Evolutionary conservation across 2,113 vertebrate species (phyloP).

Genomic region (Pachypanchax playfairii): DNA sequence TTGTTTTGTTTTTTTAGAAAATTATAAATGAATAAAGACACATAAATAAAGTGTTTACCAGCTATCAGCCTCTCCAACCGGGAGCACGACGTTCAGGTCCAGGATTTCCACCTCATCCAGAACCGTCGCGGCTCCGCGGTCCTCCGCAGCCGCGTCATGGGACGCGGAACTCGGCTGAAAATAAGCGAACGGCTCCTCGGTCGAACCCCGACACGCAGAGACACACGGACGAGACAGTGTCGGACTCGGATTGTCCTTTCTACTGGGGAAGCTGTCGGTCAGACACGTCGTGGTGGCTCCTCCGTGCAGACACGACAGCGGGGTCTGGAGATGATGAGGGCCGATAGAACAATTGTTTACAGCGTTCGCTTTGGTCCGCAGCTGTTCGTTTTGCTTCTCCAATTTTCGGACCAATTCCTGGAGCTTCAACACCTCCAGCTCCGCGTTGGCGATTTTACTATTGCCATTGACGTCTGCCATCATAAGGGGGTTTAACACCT

Average conservation of each 20-base stretch:
- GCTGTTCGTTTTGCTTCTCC: constrained; percentile 93
- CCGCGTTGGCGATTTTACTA: constrained; percentile 82
- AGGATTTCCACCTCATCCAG: constrained; percentile 91
- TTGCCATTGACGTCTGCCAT: constrained; percentile 84
- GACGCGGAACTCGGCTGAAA: constrained; percentile 81
- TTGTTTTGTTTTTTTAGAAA: no score
- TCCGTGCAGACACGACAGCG: constrained; percentile 62
- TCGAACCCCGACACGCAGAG: constrained; percentile 46
- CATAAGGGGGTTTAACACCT: constrained; percentile 75
- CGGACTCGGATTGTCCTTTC: constrained; percentile 75
- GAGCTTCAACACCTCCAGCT: constrained; percentile 95
- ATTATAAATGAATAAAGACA: background rate
- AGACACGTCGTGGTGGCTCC: constrained; percentile 29
- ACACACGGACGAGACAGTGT: constrained; percentile 72
- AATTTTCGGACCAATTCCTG: constrained; percentile 93
- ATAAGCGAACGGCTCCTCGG: constrained; percentile 85
- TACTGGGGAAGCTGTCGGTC: constrained; percentile 50
- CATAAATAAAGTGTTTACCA: constrained; percentile 80
- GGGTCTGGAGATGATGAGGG: constrained; percentile 62
- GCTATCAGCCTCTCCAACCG: constrained; percentile 81
- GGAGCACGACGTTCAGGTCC: constrained; percentile 81
- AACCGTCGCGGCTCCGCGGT: constrained; percentile 62
- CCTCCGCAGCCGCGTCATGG: constrained; percentile 58
- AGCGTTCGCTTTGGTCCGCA: constrained; percentile 85
- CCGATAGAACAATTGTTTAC: constrained; percentile 77